These are phyloP conservation scores for Rhogogaster chlorosoma DNA, from an alignment of 2,888 invertebrate species.

Conservation along the genomic window DNA sequence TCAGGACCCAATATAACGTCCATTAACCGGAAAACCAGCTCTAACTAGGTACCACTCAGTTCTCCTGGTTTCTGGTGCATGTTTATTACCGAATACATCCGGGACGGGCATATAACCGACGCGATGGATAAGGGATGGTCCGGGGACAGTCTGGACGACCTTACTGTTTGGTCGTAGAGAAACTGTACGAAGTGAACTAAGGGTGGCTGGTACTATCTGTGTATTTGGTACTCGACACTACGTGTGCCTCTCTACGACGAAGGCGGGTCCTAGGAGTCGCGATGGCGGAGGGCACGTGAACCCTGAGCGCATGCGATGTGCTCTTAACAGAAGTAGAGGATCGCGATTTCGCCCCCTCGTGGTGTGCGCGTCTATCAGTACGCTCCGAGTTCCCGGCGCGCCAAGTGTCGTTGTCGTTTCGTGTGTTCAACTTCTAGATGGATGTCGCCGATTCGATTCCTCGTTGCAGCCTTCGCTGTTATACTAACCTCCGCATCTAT, in stretches of 20 bases:
- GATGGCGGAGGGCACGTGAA: conserved; percentile 74
- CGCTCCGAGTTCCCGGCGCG: conserved; percentile 75
- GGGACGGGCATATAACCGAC: not conserved
- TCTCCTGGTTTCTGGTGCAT: conserved; percentile 1
- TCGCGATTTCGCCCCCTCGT: conserved; percentile 56
- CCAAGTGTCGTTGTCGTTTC: conserved; percentile 68
- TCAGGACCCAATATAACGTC: not conserved
- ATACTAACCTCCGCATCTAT: conserved; percentile 64
- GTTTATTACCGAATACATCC: not conserved
- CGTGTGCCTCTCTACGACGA: conserved; percentile 62
- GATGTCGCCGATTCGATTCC: conserved; percentile 74
- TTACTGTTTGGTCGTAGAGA: not conserved
- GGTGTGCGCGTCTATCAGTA: conserved; percentile 64
- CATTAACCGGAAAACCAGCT: conserved; percentile 15
- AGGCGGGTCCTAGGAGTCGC: conserved; percentile 69
- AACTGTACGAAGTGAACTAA: conserved; percentile 15
- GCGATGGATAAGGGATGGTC: conserved; percentile 6
- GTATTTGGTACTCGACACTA: conserved; percentile 20
- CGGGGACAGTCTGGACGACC: not conserved
- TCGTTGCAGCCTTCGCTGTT: conserved; percentile 68
- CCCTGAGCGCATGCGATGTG: conserved; percentile 71
- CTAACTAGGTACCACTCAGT: not conserved
- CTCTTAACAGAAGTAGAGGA: conserved; percentile 52
- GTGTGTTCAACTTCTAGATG: conserved; percentile 74
- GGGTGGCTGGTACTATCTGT: conserved; percentile 7